Evolutionary conservation across 2,113 vertebrate genomes (phyloP).

Genomic region (Manacus vitellinus): DNA sequence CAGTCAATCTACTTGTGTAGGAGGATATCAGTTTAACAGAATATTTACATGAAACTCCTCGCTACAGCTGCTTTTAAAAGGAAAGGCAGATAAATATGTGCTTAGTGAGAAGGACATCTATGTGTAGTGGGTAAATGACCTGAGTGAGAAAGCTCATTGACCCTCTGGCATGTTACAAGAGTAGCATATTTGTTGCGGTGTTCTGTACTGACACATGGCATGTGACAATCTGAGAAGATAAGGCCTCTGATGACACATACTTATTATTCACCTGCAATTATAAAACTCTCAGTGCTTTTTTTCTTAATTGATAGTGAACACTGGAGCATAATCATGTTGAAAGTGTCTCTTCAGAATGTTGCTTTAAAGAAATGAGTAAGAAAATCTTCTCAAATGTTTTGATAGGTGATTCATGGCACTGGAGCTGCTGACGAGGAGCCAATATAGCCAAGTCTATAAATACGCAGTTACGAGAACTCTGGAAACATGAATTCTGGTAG

Average conservation of each 20-base stretch:
- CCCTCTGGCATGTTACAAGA: not conserved
- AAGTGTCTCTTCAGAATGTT: not conserved
- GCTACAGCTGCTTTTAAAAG: not conserved
- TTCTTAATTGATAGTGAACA: constrained; percentile 27
- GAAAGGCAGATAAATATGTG: not conserved
- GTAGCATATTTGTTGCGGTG: not conserved
- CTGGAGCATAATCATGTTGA: not conserved
- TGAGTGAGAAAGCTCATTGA: not conserved
- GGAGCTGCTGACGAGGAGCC: constrained; percentile 28
- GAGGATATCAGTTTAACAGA: not conserved
- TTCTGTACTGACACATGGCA: not conserved
- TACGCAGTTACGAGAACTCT: constrained; percentile 25
- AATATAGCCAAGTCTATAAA: constrained; percentile 30
- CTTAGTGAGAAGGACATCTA: not conserved
- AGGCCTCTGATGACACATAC: not conserved
- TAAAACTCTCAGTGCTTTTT: not conserved
- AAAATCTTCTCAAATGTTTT: constrained; percentile 53
- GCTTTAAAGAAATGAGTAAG: constrained; percentile 44
- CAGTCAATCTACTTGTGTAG: not conserved
- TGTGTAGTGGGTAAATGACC: not conserved
- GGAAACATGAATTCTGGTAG: constrained; percentile 18
- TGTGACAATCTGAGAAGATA: not conserved
- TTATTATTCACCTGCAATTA: constrained; percentile 25
- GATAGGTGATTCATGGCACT: constrained; percentile 49
- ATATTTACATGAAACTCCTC: not conserved